Evolutionary conservation across 2,797 vertebrate species (phyloP).

Genomic region (Neosilurus mollespiculum): DNA sequence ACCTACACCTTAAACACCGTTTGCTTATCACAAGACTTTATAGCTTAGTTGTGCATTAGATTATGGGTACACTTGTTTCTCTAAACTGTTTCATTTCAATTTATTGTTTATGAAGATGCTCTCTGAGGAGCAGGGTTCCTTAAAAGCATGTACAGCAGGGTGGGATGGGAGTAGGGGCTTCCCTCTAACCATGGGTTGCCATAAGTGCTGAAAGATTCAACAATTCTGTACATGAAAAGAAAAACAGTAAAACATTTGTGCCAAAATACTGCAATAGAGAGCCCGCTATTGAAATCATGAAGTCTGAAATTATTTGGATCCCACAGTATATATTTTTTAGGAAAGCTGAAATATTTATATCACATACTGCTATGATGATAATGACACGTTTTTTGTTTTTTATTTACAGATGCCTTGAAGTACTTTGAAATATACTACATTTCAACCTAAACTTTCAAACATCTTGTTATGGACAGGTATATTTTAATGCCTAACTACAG

Average conservation of each 20-base stretch:
- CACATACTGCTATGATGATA: no score
- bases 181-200: constrained; percentile 23
- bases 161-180: constrained; percentile 49
- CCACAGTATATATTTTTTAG: not conserved
- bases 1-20: not conserved
- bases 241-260: not conserved
- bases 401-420: no score
- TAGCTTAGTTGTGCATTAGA: constrained; percentile 60
- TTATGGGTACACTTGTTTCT: constrained; percentile 55
- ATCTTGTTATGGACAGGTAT: not conserved
- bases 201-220: constrained; percentile 22
- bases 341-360: not conserved
- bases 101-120: constrained; percentile 71
- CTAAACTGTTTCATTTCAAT: constrained; percentile 66
- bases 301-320: not conserved
- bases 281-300: not conserved
- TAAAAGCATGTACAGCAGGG: constrained; percentile 66
- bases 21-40: constrained; percentile 42
- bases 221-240: not conserved
- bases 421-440: not conserved
- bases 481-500: not conserved
- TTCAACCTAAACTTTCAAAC: not conserved
- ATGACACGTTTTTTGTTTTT: no score
- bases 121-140: constrained; percentile 51
- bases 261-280: not conserved